Base-by-base conservation (phyloP, 2,797 vertebrate genomes). In the Eulemur mongoz region DNA sequence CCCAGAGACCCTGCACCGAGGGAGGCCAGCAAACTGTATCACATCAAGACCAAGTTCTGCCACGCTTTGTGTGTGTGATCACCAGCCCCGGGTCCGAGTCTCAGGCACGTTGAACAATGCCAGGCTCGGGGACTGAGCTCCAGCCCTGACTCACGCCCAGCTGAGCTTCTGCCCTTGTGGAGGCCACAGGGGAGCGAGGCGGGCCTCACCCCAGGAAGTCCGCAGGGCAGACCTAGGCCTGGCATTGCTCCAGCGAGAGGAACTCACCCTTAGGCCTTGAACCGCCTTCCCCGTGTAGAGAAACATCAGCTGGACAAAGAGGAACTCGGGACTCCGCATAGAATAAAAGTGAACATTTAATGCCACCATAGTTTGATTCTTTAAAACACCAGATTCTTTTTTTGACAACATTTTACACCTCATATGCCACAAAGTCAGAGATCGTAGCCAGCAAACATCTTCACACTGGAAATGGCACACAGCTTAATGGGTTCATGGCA, bases 281-380 rank as follows among this genome's bases (percentile, higher is more conserved):
- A 43, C 7, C 5, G 32, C 11, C 59, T 32, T 32, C 6, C 30
- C 22, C 50, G 7, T 1, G 13, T 32, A 32, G 3, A 86, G 45
- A 76, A 75, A 25, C 52, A 38, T 22, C 38, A 25, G 20, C 1
- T 32, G 32, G 50, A 93, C 3, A 89, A 88, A 86, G 78, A 98
- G 93, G 93, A 93, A 95, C 38, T 18, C 97, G 92, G 18, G 90
- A 98, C 67, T 98, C 98, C 87, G 96, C 75, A 78, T 98, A 98
- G 98, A 98, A 98, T 98, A 98, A 98, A 98, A 98, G 98, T 98
- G 98, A 99, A 99, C 98, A 98, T 99, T 99, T 99, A 99, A 99
- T 99, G 98, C 97, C 98, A 99, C 98, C 98, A 98, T 98, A 98
- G 81, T 97, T 98, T 94, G 98, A 98, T 97, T 98, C 97, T 98